A percentile compares a stretch with the other conserved stretches of the same genome.
Evolutionary conservation across 2,113 vertebrate species (phyloP).

Genomic region (Callipepla squamata): DNA sequence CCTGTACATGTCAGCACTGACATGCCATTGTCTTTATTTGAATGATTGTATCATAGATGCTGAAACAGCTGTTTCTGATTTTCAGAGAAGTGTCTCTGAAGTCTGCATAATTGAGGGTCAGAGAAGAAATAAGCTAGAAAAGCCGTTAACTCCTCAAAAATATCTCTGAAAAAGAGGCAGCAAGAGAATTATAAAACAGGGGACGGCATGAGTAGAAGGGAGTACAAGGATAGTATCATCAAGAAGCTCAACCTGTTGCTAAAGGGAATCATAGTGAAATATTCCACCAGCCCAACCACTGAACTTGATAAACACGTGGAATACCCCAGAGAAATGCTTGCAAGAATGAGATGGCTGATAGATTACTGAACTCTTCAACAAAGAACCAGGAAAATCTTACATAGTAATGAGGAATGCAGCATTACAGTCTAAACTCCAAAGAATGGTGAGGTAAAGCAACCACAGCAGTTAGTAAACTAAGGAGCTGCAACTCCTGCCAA

Average conservation of each 20-base stretch:
- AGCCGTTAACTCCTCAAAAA: not conserved
- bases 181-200: not conserved
- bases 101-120: not conserved
- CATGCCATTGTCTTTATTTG: not conserved
- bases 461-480: not conserved
- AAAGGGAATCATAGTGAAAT: not conserved
- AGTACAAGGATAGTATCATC: not conserved
- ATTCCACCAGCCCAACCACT: not conserved
- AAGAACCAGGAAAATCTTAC: not conserved
- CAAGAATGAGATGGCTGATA: not conserved
- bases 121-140: not conserved
- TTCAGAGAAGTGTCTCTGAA: not conserved
- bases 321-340: not conserved
- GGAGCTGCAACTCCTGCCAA: not conserved
- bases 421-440: not conserved
- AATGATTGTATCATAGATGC: not conserved
- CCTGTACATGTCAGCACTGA: not conserved
- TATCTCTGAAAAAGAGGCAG: not conserved
- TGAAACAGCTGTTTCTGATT: not conserved
- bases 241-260: not conserved
- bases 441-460: not conserved
- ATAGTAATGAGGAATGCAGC: not conserved
- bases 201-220: not conserved
- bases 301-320: not conserved
- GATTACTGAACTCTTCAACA: not conserved